Base-by-base conservation (phyloP, 1,140 invertebrate species). In the Heterodera carotae region DNA sequence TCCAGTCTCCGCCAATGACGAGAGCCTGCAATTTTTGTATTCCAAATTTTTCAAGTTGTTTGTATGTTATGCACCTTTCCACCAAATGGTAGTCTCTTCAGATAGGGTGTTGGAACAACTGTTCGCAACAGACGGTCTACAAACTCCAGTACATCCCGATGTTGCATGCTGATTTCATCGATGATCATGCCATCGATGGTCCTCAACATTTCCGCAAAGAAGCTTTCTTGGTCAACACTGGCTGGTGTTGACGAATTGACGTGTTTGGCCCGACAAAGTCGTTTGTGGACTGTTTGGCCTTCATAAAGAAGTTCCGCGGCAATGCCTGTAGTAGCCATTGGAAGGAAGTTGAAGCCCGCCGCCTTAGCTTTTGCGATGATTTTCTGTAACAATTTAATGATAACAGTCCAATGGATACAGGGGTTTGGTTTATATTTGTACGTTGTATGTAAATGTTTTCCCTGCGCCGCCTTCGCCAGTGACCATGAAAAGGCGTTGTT, bases 361-460 rank as follows among this genome's bases (percentile, higher is more conserved):
- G 66, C 66, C 18, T 36, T 36, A 1, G 6, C 33, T 68, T 36
- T 36, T n/a, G 33, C 66, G n/a, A 68, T 68, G 22, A 68, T 34
- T 6, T 68, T 68, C 66, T 68, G 6, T n/a, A 67, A 12, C 12
- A 34, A 27, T 2, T 5, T n/a, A n/a, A n/a, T n/a, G n/a, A n/a
- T n/a, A n/a, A n/a, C n/a, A n/a, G n/a, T n/a, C n/a, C n/a, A n/a
- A n/a, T n/a, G n/a, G n/a, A n/a, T n/a, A n/a, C n/a, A n/a, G n/a
- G n/a, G n/a, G n/a, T n/a, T n/a, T n/a, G n/a, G n/a, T n/a, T n/a
- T n/a, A n/a, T n/a, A n/a, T n/a, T n/a, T n/a, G n/a, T n/a, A 68
- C 66, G n/a, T 68, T 68, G 25, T 68, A 68, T 22, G 66, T 68
- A 22, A 68, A 68, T n/a, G 66, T 68, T 6, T 68, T 68, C 4